A percentile compares a stretch with the other conserved stretches of the same genome.
These are phyloP conservation scores for Dusona sp. DNA, from an alignment of 2,888 invertebrate species.

Conservation along the genomic window DNA sequence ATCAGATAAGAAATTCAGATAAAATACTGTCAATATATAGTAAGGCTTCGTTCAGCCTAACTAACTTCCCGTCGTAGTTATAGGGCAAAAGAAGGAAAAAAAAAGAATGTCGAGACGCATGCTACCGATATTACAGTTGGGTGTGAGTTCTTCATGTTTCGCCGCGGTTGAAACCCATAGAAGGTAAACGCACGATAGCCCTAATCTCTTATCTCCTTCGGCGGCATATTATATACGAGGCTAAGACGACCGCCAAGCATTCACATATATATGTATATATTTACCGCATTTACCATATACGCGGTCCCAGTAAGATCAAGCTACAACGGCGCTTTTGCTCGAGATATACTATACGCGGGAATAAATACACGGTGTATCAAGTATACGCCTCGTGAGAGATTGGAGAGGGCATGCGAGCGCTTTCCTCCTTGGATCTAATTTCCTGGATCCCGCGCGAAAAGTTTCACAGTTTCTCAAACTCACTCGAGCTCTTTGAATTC, in stretches of 20 bases:
- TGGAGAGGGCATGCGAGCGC: conserved; percentile 63
- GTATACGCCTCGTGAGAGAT: conserved; percentile 8
- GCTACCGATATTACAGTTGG: conserved; percentile 48
- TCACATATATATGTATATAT: conserved; percentile 31
- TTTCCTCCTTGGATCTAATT: conserved; percentile 73
- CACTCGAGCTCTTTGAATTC: conserved; percentile 9
- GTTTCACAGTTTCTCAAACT: conserved; percentile 58
- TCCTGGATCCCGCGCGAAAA: conserved; percentile 66
- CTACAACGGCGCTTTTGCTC: conserved; percentile 50
- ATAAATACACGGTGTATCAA: conserved; percentile 14
- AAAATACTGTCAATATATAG: not conserved
- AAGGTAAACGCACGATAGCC: conserved; percentile 79
- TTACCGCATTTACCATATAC: not conserved
- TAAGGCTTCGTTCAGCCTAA: not conserved
- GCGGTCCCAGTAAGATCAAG: not conserved
- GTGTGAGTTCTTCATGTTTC: conserved; percentile 35
- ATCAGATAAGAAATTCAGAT: conserved; percentile 24
- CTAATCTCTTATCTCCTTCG: conserved; percentile 74
- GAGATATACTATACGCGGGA: conserved; percentile 19
- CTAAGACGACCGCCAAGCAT: conserved; percentile 43
- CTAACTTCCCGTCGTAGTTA: not conserved
- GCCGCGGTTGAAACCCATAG: conserved; percentile 57
- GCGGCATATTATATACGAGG: conserved; percentile 58
- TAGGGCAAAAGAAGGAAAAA: not conserved
- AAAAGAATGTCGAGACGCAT: conserved; percentile 21